A percentile compares a stretch with the other conserved stretches of the same genome.
These are phyloP conservation scores for Cairina moschata DNA, from an alignment of 2,113 vertebrate genomes.

Conservation along the genomic window DNA sequence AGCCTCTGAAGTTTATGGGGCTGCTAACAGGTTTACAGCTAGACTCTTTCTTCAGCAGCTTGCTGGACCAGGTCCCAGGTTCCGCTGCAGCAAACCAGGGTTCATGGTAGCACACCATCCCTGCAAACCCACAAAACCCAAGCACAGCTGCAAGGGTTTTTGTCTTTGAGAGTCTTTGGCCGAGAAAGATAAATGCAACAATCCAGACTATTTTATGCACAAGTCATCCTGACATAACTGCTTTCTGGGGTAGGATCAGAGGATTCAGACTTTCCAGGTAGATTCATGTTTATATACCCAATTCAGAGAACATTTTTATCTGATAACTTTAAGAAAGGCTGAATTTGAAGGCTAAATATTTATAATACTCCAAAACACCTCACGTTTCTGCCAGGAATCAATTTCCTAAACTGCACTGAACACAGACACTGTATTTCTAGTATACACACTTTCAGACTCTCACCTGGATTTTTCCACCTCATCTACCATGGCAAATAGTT, in stretches of 20 bases:
- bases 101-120: background rate
- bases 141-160: background rate
- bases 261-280: background rate
- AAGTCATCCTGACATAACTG: accelerated
- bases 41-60: background rate
- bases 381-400: background rate
- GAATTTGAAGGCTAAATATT: background rate
- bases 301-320: background rate
- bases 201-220: background rate
- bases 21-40: background rate
- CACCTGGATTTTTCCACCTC: background rate
- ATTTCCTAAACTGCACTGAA: background rate
- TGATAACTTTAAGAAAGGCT: background rate
- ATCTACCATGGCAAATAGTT: background rate
- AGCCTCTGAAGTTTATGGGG: background rate
- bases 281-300: background rate
- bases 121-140: background rate
- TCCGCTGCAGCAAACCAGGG: background rate
- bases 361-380: background rate
- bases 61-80: background rate
- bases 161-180: background rate
- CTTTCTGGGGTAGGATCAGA: accelerated
- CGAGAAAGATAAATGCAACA: background rate
- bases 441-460: background rate
- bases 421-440: background rate